phyloP scores from a whole-genome alignment of 2,113 vertebrate genomes.

The Rynchops niger region DNA sequence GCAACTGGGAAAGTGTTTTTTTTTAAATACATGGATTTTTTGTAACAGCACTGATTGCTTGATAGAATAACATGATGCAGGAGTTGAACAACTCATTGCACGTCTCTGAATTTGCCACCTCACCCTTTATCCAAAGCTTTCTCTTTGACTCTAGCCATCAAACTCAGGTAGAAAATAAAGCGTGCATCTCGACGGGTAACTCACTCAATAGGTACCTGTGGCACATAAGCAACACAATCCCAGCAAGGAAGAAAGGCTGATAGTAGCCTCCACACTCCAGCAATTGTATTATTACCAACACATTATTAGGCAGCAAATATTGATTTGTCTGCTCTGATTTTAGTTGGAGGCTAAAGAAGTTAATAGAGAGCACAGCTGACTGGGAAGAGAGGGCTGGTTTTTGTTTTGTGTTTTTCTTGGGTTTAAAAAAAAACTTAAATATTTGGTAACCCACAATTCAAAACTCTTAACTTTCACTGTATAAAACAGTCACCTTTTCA shows the following conservation, averaged over 20 bases:
- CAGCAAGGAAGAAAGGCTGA: not conserved
- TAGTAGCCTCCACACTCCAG: not conserved
- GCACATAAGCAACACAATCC: not conserved
- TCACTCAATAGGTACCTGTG: not conserved
- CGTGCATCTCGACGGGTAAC: accelerated
- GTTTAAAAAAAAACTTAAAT: not conserved
- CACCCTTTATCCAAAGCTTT: not conserved
- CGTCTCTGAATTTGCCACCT: not conserved
- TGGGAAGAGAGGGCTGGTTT: not conserved
- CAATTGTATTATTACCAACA: not conserved
- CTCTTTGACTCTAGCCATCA: not conserved
- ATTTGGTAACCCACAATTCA: not conserved
- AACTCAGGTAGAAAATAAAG: not conserved
- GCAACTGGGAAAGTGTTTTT: not conserved
- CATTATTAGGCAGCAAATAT: not conserved
- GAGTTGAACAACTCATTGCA: not conserved
- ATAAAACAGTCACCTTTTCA: not conserved
- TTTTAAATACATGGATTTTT: not conserved
- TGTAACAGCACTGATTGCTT: not conserved
- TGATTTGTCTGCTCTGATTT: not conserved
- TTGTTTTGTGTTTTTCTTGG: not conserved
- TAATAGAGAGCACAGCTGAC: not conserved
- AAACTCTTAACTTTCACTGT: not conserved
- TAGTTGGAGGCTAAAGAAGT: not conserved
- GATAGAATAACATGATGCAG: not conserved